Percentiles rank a stretch among this genome's conserved stretches.
phyloP scores from a whole-genome alignment of 2,888 invertebrate genomes.

The Melieria crassipennis region DNA sequence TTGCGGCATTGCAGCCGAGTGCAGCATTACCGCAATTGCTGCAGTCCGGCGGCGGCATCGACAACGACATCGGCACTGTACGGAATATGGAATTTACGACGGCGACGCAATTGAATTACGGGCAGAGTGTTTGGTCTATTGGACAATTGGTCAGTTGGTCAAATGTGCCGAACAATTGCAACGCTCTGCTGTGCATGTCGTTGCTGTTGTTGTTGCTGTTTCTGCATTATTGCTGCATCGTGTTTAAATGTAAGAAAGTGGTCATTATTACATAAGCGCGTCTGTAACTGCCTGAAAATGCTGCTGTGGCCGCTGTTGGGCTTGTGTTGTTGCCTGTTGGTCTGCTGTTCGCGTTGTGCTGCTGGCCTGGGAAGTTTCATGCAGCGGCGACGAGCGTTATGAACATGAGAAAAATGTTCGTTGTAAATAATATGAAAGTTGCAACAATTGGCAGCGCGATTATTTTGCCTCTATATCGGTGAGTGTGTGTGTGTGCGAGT shows the following conservation, averaged over 20 bases:
- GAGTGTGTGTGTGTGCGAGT: neutral
- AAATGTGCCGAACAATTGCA: neutral
- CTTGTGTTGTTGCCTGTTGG: conserved; percentile 3
- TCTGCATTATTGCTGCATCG: neutral
- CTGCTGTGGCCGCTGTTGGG: conserved; percentile 5
- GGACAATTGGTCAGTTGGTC: conserved; percentile 26
- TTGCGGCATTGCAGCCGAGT: no score
- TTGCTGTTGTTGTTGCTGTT: neutral
- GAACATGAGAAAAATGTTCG: no score
- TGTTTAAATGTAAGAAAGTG: conserved; percentile 3
- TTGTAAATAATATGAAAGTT: no score
- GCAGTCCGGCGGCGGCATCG: neutral
- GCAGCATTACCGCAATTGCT: neutral
- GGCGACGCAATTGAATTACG: conserved; percentile 26
- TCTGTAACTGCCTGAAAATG: neutral
- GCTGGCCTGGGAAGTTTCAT: neutral
- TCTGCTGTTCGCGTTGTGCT: conserved; percentile 11
- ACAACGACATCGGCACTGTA: neutral
- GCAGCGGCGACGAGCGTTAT: no score
- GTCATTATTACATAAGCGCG: neutral
- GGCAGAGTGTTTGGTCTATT: conserved; percentile 23
- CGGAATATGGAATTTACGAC: no score
- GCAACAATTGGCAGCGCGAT: no score
- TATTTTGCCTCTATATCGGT: neutral
- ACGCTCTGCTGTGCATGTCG: neutral